Evolutionary conservation across 2,888 invertebrate genomes (phyloP), one percentile per base, ranked within the genome.

Genomic region (Holacanthella duospinosa): DNA sequence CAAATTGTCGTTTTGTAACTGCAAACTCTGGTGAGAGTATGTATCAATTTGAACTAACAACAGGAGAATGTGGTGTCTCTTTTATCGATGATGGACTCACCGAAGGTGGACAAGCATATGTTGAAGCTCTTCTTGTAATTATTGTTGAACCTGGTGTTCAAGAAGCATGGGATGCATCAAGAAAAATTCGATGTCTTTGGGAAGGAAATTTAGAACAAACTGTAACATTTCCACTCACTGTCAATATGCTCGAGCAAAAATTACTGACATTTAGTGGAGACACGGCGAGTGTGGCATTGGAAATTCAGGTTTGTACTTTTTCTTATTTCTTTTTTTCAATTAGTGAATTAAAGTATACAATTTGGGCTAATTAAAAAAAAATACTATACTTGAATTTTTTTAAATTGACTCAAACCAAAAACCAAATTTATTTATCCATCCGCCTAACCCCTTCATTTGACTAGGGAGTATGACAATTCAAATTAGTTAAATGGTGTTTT

Each of bases 211-310:
- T 89, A 59, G 87, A 86, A 61, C 86, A 88, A 73, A 85, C 86
- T 19, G 77, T 89, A 58, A 83, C 85, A 0, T 86, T 87, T 0
- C 86, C 86, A 21, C 78, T 89, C 25, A 86, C 85, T 71, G 87
- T 89, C 1, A 88, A 87, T 29, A 87, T 87, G 86, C 77, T 89
- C 69, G 87, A 85, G 70, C 86, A 87, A 75, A 86, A 89, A 71
- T 86, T 87, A 12, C 86, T 89, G 63, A 88, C 88, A 59, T 89
- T 89, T 77, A 87, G 86, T 70, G 89, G 89, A n/a, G 89, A 89
- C 69, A 88, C 88, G 1, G 88, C 88, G 0, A 85, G 86, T 77
- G 88, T 88, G 4, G 83, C 85, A 66, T 78, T 89, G 59, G 89
- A 89, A 70, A 87, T 89, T 62, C 86, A 87, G 76, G 76, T 77